Conservation (phyloP, 2,888 invertebrate genomes). For the Rhamphomyia laevipes region DNA sequence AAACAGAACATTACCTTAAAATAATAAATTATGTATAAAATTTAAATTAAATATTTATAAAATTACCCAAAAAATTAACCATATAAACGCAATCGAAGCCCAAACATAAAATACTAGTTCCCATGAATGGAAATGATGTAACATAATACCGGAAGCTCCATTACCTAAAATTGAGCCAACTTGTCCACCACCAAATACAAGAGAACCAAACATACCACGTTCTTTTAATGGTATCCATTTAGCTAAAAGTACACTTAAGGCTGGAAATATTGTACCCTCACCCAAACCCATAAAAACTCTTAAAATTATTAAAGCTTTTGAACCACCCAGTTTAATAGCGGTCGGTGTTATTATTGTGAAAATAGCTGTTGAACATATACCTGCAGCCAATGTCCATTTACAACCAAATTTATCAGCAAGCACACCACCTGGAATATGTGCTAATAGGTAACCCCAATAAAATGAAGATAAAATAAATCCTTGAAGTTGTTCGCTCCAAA, state of each 20-base stretch:
- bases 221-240: conserved; percentile 72
- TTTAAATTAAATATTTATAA: too few relatives aligned
- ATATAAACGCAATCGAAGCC: conserved; percentile 56
- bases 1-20: conserved; percentile 48
- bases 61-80: conserved; percentile 56
- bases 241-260: conserved; percentile 67
- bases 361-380: conserved; percentile 69
- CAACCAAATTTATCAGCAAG: conserved; percentile 69
- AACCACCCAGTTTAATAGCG: conserved; percentile 50
- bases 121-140: conserved; percentile 54
- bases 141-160: conserved; percentile 53
- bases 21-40: too few relatives aligned
- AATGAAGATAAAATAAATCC: conserved; percentile 71
- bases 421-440: conserved; percentile 63
- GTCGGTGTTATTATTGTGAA: conserved; percentile 72
- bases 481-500: conserved; percentile 59
- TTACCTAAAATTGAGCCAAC: conserved; percentile 51
- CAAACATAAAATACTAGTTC: conserved; percentile 70
- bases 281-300: conserved; percentile 72
- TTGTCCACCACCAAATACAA: conserved; percentile 70
- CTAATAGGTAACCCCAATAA: conserved; percentile 75
- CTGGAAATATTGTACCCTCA: conserved; percentile 76
- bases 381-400: conserved; percentile 70
- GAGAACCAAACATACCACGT: conserved; percentile 62
- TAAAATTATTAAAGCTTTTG: conserved; percentile 57